These are phyloP conservation scores for Lordiphosa mommai DNA, from an alignment of 1,140 invertebrate species.

Conservation along the genomic window DNA sequence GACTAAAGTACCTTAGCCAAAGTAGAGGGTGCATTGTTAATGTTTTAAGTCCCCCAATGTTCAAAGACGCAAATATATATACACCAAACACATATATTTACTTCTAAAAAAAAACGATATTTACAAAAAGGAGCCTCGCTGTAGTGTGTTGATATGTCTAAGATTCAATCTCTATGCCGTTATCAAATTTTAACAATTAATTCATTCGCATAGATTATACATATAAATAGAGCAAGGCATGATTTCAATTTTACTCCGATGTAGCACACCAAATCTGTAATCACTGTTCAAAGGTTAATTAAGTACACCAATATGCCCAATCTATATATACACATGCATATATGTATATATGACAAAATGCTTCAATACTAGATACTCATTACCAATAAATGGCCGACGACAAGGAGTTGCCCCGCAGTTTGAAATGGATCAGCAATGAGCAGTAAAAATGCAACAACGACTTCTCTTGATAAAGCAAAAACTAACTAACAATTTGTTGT, in stretches of 20 bases:
- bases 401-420: too few relatives aligned
- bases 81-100: conserved; percentile 6
- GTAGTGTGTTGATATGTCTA: background rate
- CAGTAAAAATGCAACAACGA: too few relatives aligned
- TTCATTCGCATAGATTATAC: background rate
- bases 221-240: background rate
- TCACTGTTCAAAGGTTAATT: background rate
- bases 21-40: background rate
- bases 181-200: conserved; percentile 8
- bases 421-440: too few relatives aligned
- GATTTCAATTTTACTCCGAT: conserved; percentile 3
- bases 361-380: too few relatives aligned
- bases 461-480: conserved; percentile 4
- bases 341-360: too few relatives aligned
- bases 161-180: conserved; percentile 3
- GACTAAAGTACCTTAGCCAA: conserved; percentile 8
- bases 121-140: background rate
- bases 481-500: conserved; percentile 13
- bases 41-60: background rate
- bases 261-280: conserved; percentile 10
- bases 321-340: too few relatives aligned
- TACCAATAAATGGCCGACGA: too few relatives aligned
- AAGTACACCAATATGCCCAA: too few relatives aligned
- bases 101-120: conserved; percentile 5
- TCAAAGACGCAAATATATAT: background rate